A percentile compares a stretch with the other conserved stretches of the same genome.
Evolutionary conservation across 1,140 invertebrate species (phyloP).

Genomic region (Brachionus rotundiformis): DNA sequence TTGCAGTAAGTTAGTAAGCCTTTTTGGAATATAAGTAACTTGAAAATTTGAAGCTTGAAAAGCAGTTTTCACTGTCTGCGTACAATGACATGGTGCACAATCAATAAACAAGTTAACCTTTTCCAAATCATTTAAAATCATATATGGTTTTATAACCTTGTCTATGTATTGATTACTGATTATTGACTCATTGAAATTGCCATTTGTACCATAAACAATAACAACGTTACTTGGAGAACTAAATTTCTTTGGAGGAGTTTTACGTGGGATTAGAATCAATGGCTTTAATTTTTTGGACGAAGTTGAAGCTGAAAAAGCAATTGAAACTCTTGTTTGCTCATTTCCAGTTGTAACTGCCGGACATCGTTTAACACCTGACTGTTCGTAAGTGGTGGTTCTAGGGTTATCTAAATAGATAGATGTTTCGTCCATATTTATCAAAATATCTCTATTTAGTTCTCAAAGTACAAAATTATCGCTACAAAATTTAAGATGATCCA

Average conservation of each 20-base stretch:
- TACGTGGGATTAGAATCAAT: neutral
- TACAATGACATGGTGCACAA: slow-evolving; percentile 6
- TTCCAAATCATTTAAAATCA: neutral
- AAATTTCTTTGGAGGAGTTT: neutral
- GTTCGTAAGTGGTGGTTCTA: neutral
- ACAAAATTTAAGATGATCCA: neutral
- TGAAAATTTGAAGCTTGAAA: neutral
- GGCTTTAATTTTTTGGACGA: neutral
- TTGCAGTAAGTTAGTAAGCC: neutral
- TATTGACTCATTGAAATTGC: neutral
- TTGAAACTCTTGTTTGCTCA: neutral
- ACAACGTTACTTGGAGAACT: neutral
- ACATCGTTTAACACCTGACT: neutral
- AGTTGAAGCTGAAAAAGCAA: neutral
- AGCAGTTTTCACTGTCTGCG: neutral
- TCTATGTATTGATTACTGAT: slow-evolving; percentile 9
- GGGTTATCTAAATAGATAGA: neutral
- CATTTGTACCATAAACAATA: neutral
- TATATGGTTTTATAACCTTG: neutral
- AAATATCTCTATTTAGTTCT: neutral
- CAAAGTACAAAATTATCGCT: neutral
- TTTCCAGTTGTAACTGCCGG: neutral
- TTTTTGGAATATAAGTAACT: neutral
- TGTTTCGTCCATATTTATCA: neutral
- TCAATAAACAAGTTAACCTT: neutral